Percentiles rank a stretch among this genome's conserved stretches.
Evolutionary conservation across 1,140 invertebrate species (phyloP).

Genomic region (Drosophila guanche): DNA sequence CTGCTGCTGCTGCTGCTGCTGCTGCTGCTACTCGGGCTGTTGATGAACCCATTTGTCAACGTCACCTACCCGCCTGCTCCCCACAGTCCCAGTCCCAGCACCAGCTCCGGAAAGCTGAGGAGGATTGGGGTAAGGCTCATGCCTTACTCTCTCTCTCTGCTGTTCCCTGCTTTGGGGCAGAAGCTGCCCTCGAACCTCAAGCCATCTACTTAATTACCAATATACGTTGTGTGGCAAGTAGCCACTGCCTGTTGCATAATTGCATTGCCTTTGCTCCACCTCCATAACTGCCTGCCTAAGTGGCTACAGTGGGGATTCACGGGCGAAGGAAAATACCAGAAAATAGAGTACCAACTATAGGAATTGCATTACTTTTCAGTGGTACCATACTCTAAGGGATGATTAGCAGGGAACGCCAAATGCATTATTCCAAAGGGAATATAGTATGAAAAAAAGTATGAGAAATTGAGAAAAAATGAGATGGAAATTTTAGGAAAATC

Average conservation of each 20-base stretch:
- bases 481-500: no score
- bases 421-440: no score
- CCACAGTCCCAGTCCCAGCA: no score
- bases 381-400: no score
- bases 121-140: not conserved
- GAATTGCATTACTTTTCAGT: no score
- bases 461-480: no score
- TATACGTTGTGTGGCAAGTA: conserved; percentile 65
- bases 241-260: conserved; percentile 48
- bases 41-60: conserved; percentile 81
- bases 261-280: conserved; percentile 53
- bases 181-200: conserved; percentile 20
- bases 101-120: no score
- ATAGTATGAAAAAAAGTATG: no score
- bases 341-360: no score
- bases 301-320: conserved; percentile 37
- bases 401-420: no score
- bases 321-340: no score
- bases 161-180: conserved; percentile 6
- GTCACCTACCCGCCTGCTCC: conserved; percentile 41
- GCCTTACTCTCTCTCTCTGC: conserved; percentile 29
- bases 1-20: no score
- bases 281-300: conserved; percentile 7
- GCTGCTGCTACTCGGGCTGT: conserved; percentile 52
- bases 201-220: conserved; percentile 80